Base-by-base conservation (phyloP, 1,140 invertebrate genomes). In the Phymorhynchus buccinoides region DNA sequence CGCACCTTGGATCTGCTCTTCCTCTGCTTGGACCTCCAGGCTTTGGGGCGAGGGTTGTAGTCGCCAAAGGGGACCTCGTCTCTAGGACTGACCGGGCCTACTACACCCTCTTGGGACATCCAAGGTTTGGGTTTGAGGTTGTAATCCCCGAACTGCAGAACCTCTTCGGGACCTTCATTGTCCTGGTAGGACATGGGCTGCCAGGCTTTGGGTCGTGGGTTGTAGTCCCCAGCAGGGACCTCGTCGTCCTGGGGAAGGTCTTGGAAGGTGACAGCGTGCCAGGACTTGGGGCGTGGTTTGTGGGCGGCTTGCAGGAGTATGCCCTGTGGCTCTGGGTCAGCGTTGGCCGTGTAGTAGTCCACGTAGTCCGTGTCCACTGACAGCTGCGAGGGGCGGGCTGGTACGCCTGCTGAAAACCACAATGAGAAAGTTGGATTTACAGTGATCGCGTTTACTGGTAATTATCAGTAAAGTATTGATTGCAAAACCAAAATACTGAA, bases 151-250 rank as follows among this genome's bases (percentile, higher is more conserved):
- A 62, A 62, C 14, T 14, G 14, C 48, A 52, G 48, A 52, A 52
- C 48, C 48, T 52, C 12, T 27, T 62, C 18, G 22, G 56, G 56
- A 62, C 56, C 2, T 16, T 27, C 56, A 27, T 62, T 27, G 48
- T 52, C 48, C n/a, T 22, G 18, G 18, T 62, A 16, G 56, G 22
- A 14, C 22, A 22, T 27, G 18, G 56, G 84, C 66, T 80, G 85
- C 87, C 87, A 88, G 22, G 83, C 83, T 35, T 83, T 84, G 56
- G 85, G 68, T 56, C 75, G 84, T 39, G 80, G 73, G 44, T 86
- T 85, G 71, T 88, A 85, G 62, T 87, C 85, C 1, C 81, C n/a
- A 62, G 56, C 22, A 52, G 22, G 48, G 48, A 52, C 48, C 48
- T 52, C 48, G 22, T 62, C 56, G 12, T 62, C 14, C 14, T 22